phyloP scores from a whole-genome alignment of 2,113 vertebrate species.

The Micronycteris hirsuta region DNA sequence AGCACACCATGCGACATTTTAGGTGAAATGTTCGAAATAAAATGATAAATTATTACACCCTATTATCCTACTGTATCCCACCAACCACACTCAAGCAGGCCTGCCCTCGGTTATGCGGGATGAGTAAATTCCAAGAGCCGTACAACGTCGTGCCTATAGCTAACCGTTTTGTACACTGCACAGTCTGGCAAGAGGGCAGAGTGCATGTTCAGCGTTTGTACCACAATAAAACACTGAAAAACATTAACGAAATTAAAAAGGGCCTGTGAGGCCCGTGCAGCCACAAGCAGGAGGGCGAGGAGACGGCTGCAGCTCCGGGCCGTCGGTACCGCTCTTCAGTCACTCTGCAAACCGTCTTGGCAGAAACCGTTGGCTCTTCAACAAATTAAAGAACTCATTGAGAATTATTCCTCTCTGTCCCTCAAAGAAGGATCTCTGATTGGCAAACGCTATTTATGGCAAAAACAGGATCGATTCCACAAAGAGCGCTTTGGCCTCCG shows the following conservation, averaged over 20 bases:
- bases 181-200: neutral
- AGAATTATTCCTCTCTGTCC: neutral
- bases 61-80: too few species aligned
- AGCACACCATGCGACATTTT: too few species aligned
- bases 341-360: neutral
- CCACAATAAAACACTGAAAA: neutral
- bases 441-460: neutral
- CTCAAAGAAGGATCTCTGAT: constrained; percentile 8
- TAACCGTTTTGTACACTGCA: neutral
- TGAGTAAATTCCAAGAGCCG: neutral
- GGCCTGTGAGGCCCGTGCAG: neutral
- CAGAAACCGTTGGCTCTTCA: neutral
- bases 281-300: neutral
- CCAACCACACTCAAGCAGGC: too few species aligned
- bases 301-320: neutral
- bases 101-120: neutral
- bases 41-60: too few species aligned
- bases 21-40: too few species aligned
- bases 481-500: neutral
- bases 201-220: neutral
- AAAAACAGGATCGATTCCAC: neutral
- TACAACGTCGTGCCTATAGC: neutral
- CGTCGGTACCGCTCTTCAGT: neutral
- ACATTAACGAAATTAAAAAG: neutral
- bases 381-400: neutral